Percentiles rank a stretch among this genome's conserved stretches.
These are phyloP conservation scores for Cryptotis parvus DNA, from an alignment of 2,113 vertebrate genomes.

Conservation along the genomic window DNA sequence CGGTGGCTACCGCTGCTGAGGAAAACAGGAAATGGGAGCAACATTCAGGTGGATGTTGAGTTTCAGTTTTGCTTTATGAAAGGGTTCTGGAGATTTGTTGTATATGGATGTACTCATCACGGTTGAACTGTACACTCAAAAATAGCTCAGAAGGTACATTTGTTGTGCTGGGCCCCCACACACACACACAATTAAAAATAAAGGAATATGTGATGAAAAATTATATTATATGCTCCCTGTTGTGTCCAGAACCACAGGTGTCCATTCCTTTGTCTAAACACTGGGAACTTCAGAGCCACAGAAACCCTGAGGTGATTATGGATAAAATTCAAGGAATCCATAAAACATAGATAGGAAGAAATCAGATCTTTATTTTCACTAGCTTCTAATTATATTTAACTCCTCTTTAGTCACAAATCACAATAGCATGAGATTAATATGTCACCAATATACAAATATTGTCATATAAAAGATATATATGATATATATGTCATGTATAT, in stretches of 20 bases:
- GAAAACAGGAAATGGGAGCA: not conserved
- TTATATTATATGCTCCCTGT: not conserved
- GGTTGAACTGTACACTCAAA: not conserved
- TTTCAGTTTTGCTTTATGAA: not conserved
- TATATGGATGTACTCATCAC: not conserved
- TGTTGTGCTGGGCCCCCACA: not conserved
- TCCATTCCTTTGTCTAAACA: not conserved
- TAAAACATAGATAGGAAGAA: not conserved
- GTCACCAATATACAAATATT: not conserved
- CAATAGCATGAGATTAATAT: not conserved
- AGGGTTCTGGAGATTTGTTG: not conserved
- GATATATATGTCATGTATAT: no score
- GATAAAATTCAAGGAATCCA: not conserved
- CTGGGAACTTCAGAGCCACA: not conserved
- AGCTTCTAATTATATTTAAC: not conserved
- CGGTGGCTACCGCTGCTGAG: not conserved
- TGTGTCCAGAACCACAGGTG: not conserved
- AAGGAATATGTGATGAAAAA: not conserved
- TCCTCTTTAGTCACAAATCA: not conserved
- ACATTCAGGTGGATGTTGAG: not conserved
- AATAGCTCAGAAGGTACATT: not conserved
- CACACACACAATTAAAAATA: constrained; percentile 5
- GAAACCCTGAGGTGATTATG: not conserved
- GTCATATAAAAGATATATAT: not conserved
- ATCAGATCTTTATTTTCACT: not conserved